These are phyloP conservation scores for Galerucella nymphaeae DNA, from an alignment of 2,888 invertebrate genomes.

Conservation along the genomic window DNA sequence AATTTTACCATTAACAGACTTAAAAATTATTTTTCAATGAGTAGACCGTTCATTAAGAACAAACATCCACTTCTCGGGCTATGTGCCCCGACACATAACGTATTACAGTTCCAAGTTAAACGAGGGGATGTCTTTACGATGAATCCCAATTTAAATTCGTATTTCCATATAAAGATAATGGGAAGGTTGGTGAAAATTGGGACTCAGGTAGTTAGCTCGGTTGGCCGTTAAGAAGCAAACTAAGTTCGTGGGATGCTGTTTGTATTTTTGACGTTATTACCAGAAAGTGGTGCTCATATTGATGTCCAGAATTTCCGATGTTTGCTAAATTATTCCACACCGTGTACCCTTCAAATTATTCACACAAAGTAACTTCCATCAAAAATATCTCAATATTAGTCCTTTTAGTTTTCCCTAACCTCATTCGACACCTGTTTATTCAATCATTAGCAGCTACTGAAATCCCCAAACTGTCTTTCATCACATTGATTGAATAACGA, in stretches of 20 bases:
- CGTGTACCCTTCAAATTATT: conserved; percentile 1
- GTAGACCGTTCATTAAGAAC: too few relatives aligned
- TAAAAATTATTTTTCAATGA: too few relatives aligned
- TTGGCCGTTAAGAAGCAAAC: background rate
- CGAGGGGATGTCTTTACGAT: too few relatives aligned
- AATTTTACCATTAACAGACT: too few relatives aligned
- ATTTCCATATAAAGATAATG: background rate
- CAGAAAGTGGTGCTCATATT: background rate
- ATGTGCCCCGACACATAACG: too few relatives aligned
- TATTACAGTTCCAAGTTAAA: too few relatives aligned
- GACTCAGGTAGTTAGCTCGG: background rate
- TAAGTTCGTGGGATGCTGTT: background rate
- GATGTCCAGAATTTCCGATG: background rate
- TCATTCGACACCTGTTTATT: background rate
- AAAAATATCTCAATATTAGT: too few relatives aligned
- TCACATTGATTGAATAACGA: background rate
- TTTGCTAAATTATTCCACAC: conserved; percentile 1
- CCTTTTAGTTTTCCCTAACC: background rate
- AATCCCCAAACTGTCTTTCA: background rate
- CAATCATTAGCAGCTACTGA: background rate
- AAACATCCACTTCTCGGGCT: too few relatives aligned
- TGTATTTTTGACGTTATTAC: conserved; percentile 1
- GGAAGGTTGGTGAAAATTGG: background rate
- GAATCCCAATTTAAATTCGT: background rate
- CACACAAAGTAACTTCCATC: background rate